Conservation (phyloP, 1,140 invertebrate species). For the Aphelenchoides besseyi region DNA sequence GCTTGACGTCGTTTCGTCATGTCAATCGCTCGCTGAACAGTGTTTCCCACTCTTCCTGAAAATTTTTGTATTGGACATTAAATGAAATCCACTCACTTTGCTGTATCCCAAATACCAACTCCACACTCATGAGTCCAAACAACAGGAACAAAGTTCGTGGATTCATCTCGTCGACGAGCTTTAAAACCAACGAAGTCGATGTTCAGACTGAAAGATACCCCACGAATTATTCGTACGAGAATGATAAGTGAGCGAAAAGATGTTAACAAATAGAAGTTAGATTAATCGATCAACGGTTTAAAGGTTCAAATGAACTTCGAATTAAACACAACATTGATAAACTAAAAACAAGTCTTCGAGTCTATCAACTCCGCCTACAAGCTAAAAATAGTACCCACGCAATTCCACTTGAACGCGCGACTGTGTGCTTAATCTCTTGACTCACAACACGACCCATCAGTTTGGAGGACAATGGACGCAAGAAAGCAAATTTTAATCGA, state of each 20-base stretch:
- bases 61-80: constrained; percentile 4
- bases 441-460: background rate
- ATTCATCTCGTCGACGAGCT: no score
- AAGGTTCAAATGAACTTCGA: no score
- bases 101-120: background rate
- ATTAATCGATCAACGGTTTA: no score
- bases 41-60: constrained; percentile 22
- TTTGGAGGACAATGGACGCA: background rate
- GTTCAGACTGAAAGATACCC: no score
- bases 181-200: no score
- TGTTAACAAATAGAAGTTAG: no score
- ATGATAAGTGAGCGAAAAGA: no score
- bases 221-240: no score
- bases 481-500: background rate
- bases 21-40: constrained; percentile 38
- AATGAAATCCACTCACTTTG: background rate
- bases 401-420: background rate
- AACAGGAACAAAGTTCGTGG: background rate
- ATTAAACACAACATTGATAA: no score
- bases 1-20: constrained; percentile 39
- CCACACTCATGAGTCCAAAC: background rate
- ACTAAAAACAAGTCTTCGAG: no score
- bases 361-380: no score
- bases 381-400: background rate
- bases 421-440: background rate